Conservation (phyloP, 37 sponge, comb jelly and placozoan genomes). For the Halichondria panicea region DNA sequence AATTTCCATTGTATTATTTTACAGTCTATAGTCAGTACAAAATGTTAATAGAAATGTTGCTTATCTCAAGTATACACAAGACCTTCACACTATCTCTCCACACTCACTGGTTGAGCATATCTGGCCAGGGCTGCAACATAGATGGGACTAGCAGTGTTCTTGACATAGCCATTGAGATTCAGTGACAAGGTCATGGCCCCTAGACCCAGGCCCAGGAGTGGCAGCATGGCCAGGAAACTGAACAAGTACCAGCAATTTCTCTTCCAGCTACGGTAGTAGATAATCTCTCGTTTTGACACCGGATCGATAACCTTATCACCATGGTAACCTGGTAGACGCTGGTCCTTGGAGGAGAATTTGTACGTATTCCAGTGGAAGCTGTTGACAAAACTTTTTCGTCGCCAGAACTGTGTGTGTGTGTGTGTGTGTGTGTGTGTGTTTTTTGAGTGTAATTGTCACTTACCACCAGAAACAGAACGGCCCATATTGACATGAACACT, state of each 20-base stretch:
- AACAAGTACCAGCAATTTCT: constrained; percentile 54
- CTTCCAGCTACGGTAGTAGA: constrained; percentile 63
- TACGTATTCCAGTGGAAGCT: constrained; percentile 71
- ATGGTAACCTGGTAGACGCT: constrained; percentile 43
- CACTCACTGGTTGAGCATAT: constrained; percentile 71
- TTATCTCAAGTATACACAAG: neutral
- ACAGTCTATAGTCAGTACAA: too few species aligned
- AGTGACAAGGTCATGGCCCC: constrained; percentile 73
- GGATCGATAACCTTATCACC: constrained; percentile 38
- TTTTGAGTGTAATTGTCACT: too few species aligned
- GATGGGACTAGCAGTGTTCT: constrained; percentile 63
- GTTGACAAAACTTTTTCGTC: constrained; percentile 34
- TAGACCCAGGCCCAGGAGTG: constrained; percentile 54
- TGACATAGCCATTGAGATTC: constrained; percentile 77
- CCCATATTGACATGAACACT: constrained; percentile 69
- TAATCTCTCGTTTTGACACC: constrained; percentile 19
- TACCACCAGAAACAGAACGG: constrained; percentile 65
- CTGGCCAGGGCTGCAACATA: constrained; percentile 49
- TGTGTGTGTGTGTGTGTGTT: neutral
- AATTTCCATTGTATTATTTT: too few species aligned
- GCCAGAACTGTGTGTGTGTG: constrained; percentile 46
- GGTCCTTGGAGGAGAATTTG: constrained; percentile 39
- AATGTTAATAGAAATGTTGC: too few species aligned
- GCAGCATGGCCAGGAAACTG: constrained; percentile 62
- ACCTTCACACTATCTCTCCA: neutral